Evolutionary conservation across 2,797 vertebrate genomes (phyloP), one percentile per base, ranked within the genome.

Genomic region (Lithobates sylvaticus): DNA sequence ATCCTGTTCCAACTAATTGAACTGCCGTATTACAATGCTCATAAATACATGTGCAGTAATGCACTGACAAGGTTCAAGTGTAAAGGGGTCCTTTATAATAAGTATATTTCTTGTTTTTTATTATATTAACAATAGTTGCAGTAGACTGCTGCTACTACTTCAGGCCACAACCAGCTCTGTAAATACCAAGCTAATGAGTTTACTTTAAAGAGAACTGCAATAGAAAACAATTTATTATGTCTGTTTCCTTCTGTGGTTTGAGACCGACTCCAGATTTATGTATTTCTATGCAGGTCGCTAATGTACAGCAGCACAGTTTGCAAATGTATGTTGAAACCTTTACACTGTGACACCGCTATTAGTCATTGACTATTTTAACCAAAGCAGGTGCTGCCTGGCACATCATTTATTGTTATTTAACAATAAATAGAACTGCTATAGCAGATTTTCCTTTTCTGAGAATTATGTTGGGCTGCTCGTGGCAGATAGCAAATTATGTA

Each of bases 241-340:
- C 2, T 50, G 42, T 42, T 54, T 23, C 64, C 47, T 80, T 54
- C 16, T 34, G 69, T 80, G 42, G 29, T 68, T 44, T 78, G 32
- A 65, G 58, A 39, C 64, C 12, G 23, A 29, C 61, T n/a, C 13
- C 70, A 81, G 78, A 81, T 68, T 83, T 76, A 84, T 77, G 69
- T 58, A 34, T 76, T 69, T 65, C 76, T 36, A 70, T 84, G 36
- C 82, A 77, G 74, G 42, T 84, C 74, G 36, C 76, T 67, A 73
- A 65, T 73, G 39, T 72, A 78, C 32, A 50, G 54, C 16, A 44
- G 83, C 54, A 23, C 68, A 58, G 27, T 64, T 44, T 1, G 69
- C 39, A 78, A 78, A 85, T 79, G 76, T 79, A 85, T 85, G 83
- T 32, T 61, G 18, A 72, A 78, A 85, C 83, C 76, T 78, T 85